Base-by-base conservation (phyloP, 1,140 invertebrate genomes). In the Myzus persicae region DNA sequence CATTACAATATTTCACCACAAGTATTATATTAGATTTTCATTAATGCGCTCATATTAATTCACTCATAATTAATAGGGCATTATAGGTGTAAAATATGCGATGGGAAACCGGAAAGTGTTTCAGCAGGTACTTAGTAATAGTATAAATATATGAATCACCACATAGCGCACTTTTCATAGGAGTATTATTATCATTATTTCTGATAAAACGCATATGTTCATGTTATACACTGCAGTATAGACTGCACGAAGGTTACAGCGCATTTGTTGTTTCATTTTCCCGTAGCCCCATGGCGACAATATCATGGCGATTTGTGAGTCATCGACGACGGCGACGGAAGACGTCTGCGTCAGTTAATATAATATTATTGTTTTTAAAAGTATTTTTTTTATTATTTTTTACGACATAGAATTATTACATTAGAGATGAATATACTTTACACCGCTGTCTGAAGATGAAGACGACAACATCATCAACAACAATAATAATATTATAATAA, bases 71-170 rank as follows among this genome's bases (percentile, higher is more conserved):
- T 76, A 11, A n/a, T 76, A 67, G 11, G 3, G 11, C n/a, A n/a
- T n/a, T n/a, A n/a, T 76, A n/a, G 11, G 59, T 31, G 26, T 11
- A 67, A 67, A 5, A n/a, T n/a, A n/a, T 76, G 59, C 5, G 31
- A 76, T n/a, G 59, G 59, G 59, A 76, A n/a, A 76, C n/a, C 59
- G n/a, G 59, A n/a, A 76, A 76, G 31, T 76, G 59, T 76, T n/a
- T 76, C 14, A 36, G n/a, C 31, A 67, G 14, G 14, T 76, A n/a
- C n/a, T n/a, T n/a, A 20, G 14, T 76, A 76, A n/a, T 76, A n/a
- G 59, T 76, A n/a, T n/a, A 76, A 76, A 76, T 18, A 76, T n/a
- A 84, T 84, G 82, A 84, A 84, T 84, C 82, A 84, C 9, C 24
- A 24, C 40, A 26, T 40, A 82, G n/a, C 40, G 40, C 3, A 42